These are phyloP conservation scores for Propithecus perrieri DNA, from an alignment of 2,797 vertebrate species.

Conservation along the genomic window DNA sequence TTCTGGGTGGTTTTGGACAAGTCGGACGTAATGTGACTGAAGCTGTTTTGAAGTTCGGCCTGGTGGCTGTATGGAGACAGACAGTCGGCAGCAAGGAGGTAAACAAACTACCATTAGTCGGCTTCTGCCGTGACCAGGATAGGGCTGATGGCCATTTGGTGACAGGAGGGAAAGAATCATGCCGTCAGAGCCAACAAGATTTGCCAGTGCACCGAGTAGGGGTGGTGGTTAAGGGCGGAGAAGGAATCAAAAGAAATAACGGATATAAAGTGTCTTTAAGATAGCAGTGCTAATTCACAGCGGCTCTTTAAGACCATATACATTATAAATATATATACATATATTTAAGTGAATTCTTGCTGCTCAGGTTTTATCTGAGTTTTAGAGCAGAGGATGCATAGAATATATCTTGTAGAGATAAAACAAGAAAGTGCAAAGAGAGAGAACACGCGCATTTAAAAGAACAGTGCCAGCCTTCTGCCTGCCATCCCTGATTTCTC, in stretches of 20 bases:
- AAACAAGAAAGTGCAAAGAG: background rate
- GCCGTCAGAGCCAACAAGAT: background rate
- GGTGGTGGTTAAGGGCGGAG: accelerated
- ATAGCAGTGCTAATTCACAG: background rate
- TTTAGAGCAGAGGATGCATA: background rate
- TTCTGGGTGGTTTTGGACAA: background rate
- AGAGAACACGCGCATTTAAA: background rate
- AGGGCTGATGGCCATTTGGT: background rate
- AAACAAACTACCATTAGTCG: background rate
- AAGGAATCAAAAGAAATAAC: background rate
- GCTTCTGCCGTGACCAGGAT: background rate
- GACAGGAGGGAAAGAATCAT: background rate
- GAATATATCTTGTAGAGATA: background rate
- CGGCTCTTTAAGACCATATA: no score
- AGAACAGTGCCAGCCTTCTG: background rate
- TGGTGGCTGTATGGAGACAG: accelerated
- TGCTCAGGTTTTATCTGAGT: background rate
- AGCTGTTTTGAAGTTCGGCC: background rate
- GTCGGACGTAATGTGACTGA: background rate
- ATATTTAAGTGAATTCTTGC: background rate
- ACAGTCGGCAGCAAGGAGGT: background rate
- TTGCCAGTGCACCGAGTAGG: background rate
- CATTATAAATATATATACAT: background rate
- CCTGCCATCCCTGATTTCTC: background rate
- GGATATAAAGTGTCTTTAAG: no score